Evolutionary conservation across 64 coral and sea anemone genomes (phyloP).

Genomic region (Cladopsammia gracilis): DNA sequence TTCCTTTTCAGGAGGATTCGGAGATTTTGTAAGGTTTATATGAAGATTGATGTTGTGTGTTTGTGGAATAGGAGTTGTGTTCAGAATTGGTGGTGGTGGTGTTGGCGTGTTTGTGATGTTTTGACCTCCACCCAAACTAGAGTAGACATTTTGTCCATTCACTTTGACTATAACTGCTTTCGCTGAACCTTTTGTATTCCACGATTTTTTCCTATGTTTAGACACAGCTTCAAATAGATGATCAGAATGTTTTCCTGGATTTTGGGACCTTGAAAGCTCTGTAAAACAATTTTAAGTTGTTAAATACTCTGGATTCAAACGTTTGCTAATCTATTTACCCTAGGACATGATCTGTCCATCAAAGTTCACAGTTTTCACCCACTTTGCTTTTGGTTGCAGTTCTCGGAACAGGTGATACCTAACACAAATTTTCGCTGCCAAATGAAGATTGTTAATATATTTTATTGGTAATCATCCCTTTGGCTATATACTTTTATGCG

Average conservation of each 20-base stretch:
- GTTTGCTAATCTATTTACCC: no score
- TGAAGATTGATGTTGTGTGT: constrained; percentile 42
- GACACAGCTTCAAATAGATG: neutral
- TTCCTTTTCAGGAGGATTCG: neutral
- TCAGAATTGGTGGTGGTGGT: neutral
- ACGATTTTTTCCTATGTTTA: neutral
- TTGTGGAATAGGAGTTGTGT: neutral
- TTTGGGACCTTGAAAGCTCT: neutral
- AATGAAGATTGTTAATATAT: no score
- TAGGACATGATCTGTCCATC: no score
- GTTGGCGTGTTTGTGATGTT: neutral
- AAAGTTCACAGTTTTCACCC: no score
- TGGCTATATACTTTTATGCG: no score
- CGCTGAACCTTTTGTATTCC: neutral
- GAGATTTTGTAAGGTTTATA: constrained; percentile 10
- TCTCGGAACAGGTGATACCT: no score
- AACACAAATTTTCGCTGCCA: no score
- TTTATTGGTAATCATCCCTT: no score
- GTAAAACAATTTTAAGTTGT: neutral
- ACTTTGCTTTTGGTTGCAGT: no score
- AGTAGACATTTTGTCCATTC: constrained; percentile 42
- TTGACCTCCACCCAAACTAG: neutral
- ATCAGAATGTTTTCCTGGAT: neutral
- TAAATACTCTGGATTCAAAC: no score
- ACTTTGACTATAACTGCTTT: constrained; percentile 36